These are phyloP conservation scores for human DNA, from an alignment of 2,113 vertebrate genomes.

Conservation along the genomic window DNA sequence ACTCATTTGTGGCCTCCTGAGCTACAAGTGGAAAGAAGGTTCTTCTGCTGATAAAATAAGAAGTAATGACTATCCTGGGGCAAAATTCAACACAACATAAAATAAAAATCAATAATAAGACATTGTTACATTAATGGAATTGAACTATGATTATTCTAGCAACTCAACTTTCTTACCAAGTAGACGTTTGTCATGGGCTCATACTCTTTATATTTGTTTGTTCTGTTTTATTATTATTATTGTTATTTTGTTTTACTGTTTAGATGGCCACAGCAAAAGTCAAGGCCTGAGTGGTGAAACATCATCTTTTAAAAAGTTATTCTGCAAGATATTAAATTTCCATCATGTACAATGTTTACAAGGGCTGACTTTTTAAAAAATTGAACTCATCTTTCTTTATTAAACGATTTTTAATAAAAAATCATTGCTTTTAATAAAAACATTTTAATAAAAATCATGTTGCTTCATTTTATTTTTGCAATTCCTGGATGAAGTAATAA, in stretches of 20 bases:
- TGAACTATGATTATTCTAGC: constrained; percentile 22
- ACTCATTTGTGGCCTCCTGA: background rate
- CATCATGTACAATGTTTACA: constrained; percentile 13
- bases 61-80: constrained; percentile 25
- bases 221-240: background rate
- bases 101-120: constrained; percentile 65
- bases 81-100: constrained; percentile 56
- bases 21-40: background rate
- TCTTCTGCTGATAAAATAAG: constrained; percentile 32
- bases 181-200: background rate
- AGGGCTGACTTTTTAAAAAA: background rate
- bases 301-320: background rate
- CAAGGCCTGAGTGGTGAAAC: background rate
- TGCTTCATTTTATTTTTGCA: background rate
- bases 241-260: background rate
- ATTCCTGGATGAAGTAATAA: background rate
- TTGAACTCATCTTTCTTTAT: background rate
- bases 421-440: no score
- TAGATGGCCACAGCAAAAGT: background rate
- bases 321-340: background rate
- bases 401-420: background rate
- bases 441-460: background rate
- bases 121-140: constrained; percentile 41
- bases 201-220: constrained; percentile 8
- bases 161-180: constrained; percentile 37